Base-by-base conservation (phyloP, 1,140 invertebrate species). In the Pseudoatta argentina region DNA sequence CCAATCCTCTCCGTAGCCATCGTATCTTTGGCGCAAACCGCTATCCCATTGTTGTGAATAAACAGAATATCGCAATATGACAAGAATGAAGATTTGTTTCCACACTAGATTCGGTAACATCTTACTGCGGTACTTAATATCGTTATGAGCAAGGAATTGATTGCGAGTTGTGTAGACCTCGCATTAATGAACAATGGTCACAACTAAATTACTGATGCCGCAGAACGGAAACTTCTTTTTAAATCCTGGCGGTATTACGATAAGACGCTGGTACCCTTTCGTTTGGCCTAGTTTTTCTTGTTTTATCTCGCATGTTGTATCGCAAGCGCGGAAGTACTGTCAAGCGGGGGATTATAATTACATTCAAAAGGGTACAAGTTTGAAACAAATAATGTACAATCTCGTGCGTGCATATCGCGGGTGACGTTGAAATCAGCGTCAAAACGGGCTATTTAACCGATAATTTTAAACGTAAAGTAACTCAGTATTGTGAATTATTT, bases 1-100 rank as follows among this genome's bases (percentile, higher is more conserved):
- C 96, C 96, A 97, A 18, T 96, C 96, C 83, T 95, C 95, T 24
- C 96, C 96, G 86, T 96, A 96, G 21, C 93, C 93, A 30, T 95
- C 94, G 61, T 95, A 95, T 57, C 92, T 94, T 73, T 93, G 82
- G 24, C 86, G 91, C 44, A 95, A 83, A 39, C 89, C 87, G 66
- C 91, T 94, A 1, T 93, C 79, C 88, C 91, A 93, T n/a, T 8
- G 57, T 77, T 85, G 18, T 73, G 82, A 66, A 7, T 77, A 24
- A 12, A 6, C 69, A 18, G 24, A 48, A 63, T 48, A 48, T 4
- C 69, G 30, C 39, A 83, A 14, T 75, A 10, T 10, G 34, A 75
- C 39, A 21, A 83, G 27, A 61, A 75, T 6, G 8, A 82, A 16
- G 6, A 83, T 75, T 75, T 61, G 55, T 75, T 21, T 75, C 7